Evolutionary conservation across 2,888 invertebrate genomes (phyloP).

Genomic region (Candidula unifasciata): DNA sequence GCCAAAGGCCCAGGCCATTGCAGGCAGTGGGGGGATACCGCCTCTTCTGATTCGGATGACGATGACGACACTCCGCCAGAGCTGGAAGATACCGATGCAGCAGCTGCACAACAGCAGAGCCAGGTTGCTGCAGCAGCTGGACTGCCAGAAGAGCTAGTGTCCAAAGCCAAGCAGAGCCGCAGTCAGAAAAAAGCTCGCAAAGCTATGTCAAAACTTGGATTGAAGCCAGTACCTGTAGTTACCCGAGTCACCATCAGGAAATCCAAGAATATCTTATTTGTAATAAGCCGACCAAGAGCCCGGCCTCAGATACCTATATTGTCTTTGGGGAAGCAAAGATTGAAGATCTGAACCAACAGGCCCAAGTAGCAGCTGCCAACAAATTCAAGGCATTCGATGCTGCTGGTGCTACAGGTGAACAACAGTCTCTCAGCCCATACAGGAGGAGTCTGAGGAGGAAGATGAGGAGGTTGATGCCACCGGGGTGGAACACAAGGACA

Average conservation of each 20-base stretch:
- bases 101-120: constrained; percentile 80
- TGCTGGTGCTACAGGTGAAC: constrained; percentile 69
- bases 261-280: constrained; percentile 98
- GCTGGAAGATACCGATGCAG: constrained; percentile 90
- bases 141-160: constrained; percentile 80
- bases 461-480: constrained; percentile 80
- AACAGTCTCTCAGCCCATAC: constrained; percentile 76
- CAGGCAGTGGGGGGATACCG: constrained; percentile 80
- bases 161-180: constrained; percentile 89
- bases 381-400: constrained; percentile 89
- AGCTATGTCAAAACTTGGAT: constrained; percentile 90
- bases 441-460: constrained; percentile 92
- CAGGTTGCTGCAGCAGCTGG: constrained; percentile 81
- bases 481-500: constrained; percentile 98
- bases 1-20: no score
- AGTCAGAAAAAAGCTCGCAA: constrained; percentile 99
- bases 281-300: constrained; percentile 95
- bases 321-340: constrained; percentile 99
- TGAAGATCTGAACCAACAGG: constrained; percentile 98
- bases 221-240: constrained; percentile 89
- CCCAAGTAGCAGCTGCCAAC: constrained; percentile 97
- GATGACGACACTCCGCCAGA: constrained; percentile 86
- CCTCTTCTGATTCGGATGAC: constrained; percentile 86
- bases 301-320: constrained; percentile 99
- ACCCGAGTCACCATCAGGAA: constrained; percentile 98